A percentile compares a stretch with the other conserved stretches of the same genome.
phyloP scores from a whole-genome alignment of 1,140 invertebrate genomes.

The Drosophila tani region DNA sequence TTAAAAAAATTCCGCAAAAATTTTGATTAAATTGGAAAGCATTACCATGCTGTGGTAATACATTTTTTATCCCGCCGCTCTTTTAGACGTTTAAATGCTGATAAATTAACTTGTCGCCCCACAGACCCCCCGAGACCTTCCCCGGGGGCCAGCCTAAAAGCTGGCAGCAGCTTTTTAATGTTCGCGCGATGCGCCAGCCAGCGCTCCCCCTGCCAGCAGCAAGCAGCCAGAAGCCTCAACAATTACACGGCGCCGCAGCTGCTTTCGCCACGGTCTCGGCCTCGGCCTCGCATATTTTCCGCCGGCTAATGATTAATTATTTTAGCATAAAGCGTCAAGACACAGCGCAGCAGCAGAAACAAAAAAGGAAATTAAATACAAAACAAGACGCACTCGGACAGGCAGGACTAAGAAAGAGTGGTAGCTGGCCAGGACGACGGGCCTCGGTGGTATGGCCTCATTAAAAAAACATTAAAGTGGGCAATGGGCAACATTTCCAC shows the following conservation, averaged over 20 bases:
- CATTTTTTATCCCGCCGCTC: constrained; percentile 49
- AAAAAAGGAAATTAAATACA: constrained; percentile 78
- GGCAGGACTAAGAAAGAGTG: constrained; percentile 10
- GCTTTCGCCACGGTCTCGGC: constrained; percentile 25
- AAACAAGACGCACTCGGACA: constrained; percentile 48
- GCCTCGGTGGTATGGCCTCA: constrained; percentile 50
- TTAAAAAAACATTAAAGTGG: constrained; percentile 82
- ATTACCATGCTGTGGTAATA: constrained; percentile 52
- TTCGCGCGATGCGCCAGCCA: constrained; percentile 36
- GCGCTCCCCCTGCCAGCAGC: constrained; percentile 1
- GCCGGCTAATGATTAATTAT: constrained; percentile 80
- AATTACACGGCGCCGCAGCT: constrained; percentile 72
- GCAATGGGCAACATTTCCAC: constrained; percentile 44
- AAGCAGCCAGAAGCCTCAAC: constrained; percentile 50
- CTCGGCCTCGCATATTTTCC: constrained; percentile 73
- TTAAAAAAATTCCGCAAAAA: constrained; percentile 3
- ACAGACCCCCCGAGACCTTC: constrained; percentile 2
- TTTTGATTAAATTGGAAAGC: constrained; percentile 40
- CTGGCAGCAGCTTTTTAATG: constrained; percentile 72
- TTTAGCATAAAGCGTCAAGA: constrained; percentile 82
- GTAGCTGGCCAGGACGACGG: constrained; percentile 43
- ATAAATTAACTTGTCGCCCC: constrained; percentile 77
- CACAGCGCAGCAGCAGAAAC: constrained; percentile 34
- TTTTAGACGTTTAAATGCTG: constrained; percentile 78
- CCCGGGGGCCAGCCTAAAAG: constrained; percentile 34